Conservation (phyloP, 2,113 vertebrate species). For the Entomyzon cyanotis region DNA sequence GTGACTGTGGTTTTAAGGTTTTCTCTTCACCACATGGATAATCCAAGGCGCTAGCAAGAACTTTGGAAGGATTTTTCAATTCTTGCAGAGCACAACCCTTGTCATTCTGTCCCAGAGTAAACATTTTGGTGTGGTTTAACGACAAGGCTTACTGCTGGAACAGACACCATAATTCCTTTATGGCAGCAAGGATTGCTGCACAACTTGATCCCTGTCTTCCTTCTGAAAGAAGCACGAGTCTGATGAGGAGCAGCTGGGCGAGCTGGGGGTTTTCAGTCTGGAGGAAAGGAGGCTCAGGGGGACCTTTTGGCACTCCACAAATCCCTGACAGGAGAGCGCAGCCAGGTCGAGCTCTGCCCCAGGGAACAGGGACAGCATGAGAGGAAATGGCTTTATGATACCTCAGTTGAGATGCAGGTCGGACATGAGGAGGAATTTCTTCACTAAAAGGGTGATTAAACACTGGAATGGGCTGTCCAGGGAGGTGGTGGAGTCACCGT, state of each 20-base stretch:
- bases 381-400: neutral
- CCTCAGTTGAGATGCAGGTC: accelerated
- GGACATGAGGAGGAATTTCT: neutral
- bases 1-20: neutral
- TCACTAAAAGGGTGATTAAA: neutral
- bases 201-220: neutral
- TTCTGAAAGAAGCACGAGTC: neutral
- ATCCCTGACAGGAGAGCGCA: neutral
- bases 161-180: accelerated
- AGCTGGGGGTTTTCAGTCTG: neutral
- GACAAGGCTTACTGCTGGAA: neutral
- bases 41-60: neutral
- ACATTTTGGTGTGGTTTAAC: neutral
- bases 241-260: neutral
- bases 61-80: neutral
- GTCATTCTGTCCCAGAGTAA: neutral
- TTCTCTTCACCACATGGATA: neutral
- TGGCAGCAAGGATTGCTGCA: neutral
- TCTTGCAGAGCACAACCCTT: no score
- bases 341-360: accelerated
- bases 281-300: neutral
- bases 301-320: accelerated
- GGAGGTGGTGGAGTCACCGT: no score
- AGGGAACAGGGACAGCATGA: neutral
- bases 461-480: neutral